phyloP scores from a whole-genome alignment of 2,888 invertebrate species.

The Sthenelais limicola region DNA sequence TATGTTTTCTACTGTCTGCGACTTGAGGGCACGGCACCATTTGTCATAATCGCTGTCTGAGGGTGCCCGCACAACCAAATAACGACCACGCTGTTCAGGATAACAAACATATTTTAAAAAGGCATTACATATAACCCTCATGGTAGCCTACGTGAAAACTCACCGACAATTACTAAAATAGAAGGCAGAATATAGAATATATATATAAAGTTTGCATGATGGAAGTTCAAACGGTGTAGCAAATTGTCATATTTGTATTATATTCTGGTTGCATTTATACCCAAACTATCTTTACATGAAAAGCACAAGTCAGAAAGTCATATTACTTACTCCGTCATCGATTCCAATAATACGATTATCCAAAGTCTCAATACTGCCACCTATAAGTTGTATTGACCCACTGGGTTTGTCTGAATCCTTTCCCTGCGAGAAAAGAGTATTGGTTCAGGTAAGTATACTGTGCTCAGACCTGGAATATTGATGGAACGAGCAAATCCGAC shows the following conservation, averaged over 20 bases:
- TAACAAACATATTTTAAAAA: conserved; percentile 12
- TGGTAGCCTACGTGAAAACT: too few relatives aligned
- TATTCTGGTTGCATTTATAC: too few relatives aligned
- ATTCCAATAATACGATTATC: conserved; percentile 74
- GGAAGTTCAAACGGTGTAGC: conserved; percentile 1
- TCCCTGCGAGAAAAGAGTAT: conserved; percentile 67
- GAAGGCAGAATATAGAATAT: background rate
- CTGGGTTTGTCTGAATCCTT: conserved; percentile 71
- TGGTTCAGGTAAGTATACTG: too few relatives aligned
- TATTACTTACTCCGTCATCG: conserved; percentile 74
- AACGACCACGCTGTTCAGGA: conserved; percentile 74
- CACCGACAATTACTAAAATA: background rate
- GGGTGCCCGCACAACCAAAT: conserved; percentile 74
- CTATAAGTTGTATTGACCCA: conserved; percentile 74
- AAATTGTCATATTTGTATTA: background rate
- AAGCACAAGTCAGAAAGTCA: too few relatives aligned
- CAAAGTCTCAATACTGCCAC: conserved; percentile 74
- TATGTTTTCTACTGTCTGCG: conserved; percentile 73
- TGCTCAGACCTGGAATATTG: too few relatives aligned
- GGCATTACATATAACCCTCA: too few relatives aligned
- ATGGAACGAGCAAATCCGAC: too few relatives aligned
- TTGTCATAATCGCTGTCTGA: conserved; percentile 72
- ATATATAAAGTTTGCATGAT: background rate
- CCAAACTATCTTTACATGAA: too few relatives aligned
- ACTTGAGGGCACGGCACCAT: conserved; percentile 75